Conservation (phyloP, 2,888 invertebrate genomes). For the Bombylius discolor region DNA sequence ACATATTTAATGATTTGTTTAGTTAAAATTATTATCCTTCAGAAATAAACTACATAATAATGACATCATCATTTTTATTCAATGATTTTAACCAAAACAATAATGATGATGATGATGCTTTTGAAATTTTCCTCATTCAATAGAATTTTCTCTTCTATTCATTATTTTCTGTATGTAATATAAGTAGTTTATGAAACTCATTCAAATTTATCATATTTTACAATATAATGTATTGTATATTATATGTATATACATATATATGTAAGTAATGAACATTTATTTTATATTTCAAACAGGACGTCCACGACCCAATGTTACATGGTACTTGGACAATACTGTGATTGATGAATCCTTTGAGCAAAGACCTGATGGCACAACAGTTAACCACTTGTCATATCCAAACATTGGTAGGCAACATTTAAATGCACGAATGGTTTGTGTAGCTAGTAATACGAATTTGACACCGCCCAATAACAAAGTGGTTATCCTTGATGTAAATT, state of each 20-base stretch:
- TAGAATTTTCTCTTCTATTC: not conserved
- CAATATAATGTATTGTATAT: no score
- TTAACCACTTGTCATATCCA: conserved; percentile 67
- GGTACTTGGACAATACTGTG: conserved; percentile 74
- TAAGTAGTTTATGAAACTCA: no score
- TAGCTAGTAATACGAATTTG: conserved; percentile 76
- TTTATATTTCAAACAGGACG: conserved; percentile 41
- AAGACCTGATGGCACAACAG: conserved; percentile 53
- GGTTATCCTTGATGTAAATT: conserved; percentile 69
- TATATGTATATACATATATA: no score
- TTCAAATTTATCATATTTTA: no score
- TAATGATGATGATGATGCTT: no score
- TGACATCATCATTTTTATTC: no score
- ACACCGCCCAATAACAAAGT: conserved; percentile 65
- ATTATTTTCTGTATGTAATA: not conserved
- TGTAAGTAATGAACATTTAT: no score
- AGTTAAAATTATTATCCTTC: no score
- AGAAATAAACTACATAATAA: no score
- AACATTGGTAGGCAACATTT: conserved; percentile 72
- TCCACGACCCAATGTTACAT: conserved; percentile 65
- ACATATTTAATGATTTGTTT: no score
- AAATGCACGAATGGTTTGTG: conserved; percentile 70
- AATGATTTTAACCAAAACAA: no score
- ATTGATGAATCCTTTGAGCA: conserved; percentile 72
- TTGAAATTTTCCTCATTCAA: not conserved